Percentiles rank a stretch among this genome's conserved stretches.
Conservation (phyloP, 2,113 vertebrate species). For the Dromiciops gliroides region DNA sequence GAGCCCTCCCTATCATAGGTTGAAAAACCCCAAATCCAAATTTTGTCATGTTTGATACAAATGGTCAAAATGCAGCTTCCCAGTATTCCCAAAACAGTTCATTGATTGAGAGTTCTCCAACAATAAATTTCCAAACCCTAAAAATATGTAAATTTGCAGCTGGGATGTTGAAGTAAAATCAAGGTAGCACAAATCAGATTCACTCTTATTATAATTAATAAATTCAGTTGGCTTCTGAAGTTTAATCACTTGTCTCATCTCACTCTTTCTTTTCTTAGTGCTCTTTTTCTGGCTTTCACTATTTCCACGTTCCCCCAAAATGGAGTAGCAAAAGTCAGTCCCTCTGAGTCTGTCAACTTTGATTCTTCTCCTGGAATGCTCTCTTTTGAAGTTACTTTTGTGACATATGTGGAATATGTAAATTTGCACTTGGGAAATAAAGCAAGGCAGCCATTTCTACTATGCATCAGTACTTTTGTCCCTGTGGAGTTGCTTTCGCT, state of each 20-base stretch:
- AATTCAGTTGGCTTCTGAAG: background rate
- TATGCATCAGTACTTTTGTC: background rate
- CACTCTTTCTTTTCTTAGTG: background rate
- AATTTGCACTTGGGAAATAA: background rate
- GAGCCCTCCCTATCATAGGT: background rate
- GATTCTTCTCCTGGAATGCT: background rate
- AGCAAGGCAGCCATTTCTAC: background rate
- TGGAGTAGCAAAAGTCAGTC: background rate
- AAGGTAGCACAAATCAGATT: background rate
- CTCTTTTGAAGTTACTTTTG: background rate
- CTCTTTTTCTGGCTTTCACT: background rate
- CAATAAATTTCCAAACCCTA: background rate
- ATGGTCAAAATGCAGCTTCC: background rate
- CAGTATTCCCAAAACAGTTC: background rate
- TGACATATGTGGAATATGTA: background rate
- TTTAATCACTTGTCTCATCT: background rate
- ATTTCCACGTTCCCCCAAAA: background rate
- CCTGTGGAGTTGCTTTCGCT: background rate
- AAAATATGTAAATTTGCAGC: background rate
- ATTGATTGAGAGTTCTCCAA: background rate
- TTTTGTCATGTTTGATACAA: background rate
- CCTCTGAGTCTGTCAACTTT: background rate
- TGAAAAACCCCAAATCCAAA: background rate
- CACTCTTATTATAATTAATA: background rate
- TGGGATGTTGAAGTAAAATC: background rate